Evolutionary conservation across 2,888 invertebrate species (phyloP), one percentile per base, ranked within the genome.

Genomic region (Lathronympha strigana): DNA sequence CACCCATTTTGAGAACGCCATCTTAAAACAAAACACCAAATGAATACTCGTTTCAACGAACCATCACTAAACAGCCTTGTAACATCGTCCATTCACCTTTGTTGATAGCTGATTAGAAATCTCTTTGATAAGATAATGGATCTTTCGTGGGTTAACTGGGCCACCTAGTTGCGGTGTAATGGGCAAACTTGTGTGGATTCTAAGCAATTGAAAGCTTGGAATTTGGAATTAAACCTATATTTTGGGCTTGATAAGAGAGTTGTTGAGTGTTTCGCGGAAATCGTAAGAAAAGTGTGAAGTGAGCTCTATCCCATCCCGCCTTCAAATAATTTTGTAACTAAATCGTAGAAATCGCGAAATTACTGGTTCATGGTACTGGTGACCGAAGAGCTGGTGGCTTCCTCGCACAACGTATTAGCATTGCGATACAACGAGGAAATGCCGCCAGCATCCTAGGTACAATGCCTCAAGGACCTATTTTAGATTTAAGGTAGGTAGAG

Each of bases 51-150:
- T 55, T 40, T 40, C 25, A 55, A 40, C 55, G 25, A 40, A 55
- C 55, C 23, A 21, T 62, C 43, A 61, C 17, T 45, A 17, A 61
- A 1, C 23, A 33, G 43, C 61, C 53, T 62, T 53, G 45, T 43
- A 43, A 17, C 15, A 17, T 15, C 15, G 63, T 43, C 43, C 63
- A 63, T 63, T 63, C 63, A 58, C 63, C 63, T 63, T 31, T 23
- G 61, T 31, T 38, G 47, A 38, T 49, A 40, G 40, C 28, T 40
- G 55, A 55, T 57, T 63, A 33, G 33, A 33, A 53, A 53, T 58
- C 57, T 63, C 63, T n/a, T 43, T 19, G 63, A 63, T 63, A 58
- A 63, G 63, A 63, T 63, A 61, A 61, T 25, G 19, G 33, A 62
- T 63, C 50, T 55, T 21, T 23, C 15, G 63, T 40, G 25, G 19